These are phyloP conservation scores for Agonopterix subpropinquella DNA, from an alignment of 2,888 invertebrate genomes.

Conservation along the genomic window DNA sequence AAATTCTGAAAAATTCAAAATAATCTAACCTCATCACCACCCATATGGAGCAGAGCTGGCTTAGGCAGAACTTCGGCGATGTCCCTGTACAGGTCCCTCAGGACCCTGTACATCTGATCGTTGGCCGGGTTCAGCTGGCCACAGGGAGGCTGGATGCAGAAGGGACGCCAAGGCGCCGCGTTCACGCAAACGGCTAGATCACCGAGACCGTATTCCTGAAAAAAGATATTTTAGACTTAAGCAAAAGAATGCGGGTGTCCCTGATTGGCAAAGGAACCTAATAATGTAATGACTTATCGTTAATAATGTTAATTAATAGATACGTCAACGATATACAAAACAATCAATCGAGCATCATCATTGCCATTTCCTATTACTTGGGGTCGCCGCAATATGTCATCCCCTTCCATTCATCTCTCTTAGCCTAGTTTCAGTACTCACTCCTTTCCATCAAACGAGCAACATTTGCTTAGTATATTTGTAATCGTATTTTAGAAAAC, in stretches of 20 bases:
- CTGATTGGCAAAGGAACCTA: background rate
- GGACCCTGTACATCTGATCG: constrained; percentile 78
- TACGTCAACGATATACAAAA: no score
- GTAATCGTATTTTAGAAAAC: no score
- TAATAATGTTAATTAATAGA: no score
- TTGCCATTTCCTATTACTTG: no score
- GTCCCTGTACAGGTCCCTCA: constrained; percentile 82
- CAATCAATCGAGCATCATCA: no score
- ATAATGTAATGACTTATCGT: no score
- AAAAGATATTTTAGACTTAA: constrained; percentile 2
- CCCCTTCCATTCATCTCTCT: no score
- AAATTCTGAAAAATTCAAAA: no score
- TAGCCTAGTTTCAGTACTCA: no score
- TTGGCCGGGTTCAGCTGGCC: constrained; percentile 90
- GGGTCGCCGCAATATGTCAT: no score
- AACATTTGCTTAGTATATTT: no score
- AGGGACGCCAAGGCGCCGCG: constrained; percentile 80
- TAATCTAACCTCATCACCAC: constrained; percentile 85
- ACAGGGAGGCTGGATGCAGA: constrained; percentile 89
- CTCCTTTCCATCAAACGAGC: no score
- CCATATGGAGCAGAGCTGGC: constrained; percentile 84
- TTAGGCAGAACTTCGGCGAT: constrained; percentile 75
- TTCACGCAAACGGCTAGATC: constrained; percentile 82
- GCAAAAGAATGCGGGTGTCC: background rate
- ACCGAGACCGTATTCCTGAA: constrained; percentile 73